Conservation (phyloP, 2,113 vertebrate genomes). For the Menura novaehollandiae region DNA sequence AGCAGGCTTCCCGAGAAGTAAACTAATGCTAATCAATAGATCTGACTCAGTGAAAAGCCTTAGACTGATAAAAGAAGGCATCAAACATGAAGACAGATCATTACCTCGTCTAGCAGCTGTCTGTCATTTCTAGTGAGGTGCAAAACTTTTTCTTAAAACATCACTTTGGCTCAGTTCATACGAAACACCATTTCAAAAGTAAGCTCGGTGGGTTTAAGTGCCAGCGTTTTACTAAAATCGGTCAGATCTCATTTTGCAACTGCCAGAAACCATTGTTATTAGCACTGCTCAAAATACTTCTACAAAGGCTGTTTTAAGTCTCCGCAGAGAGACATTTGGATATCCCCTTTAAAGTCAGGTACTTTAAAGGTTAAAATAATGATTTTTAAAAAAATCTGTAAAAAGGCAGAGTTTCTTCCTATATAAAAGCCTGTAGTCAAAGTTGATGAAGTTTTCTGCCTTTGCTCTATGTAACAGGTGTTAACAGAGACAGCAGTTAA, state of each 20-base stretch:
- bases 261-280: conserved; percentile 56
- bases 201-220: background rate
- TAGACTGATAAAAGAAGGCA: conserved; percentile 56
- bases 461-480: background rate
- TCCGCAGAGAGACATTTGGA: conserved; percentile 10
- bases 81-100: conserved; percentile 61
- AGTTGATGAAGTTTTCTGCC: background rate
- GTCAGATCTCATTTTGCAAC: conserved; percentile 52
- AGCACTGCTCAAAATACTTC: conserved; percentile 39
- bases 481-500: conserved; percentile 4
- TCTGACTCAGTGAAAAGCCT: conserved; percentile 67
- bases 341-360: conserved; percentile 32
- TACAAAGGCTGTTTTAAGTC: conserved; percentile 34
- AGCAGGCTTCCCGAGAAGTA: conserved; percentile 53
- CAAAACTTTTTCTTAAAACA: conserved; percentile 55
- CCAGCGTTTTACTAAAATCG: conserved; percentile 48
- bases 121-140: conserved; percentile 34
- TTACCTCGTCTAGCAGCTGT: conserved; percentile 57
- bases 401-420: background rate
- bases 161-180: conserved; percentile 36
- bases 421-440: background rate
- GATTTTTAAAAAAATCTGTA: background rate
- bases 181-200: conserved; percentile 54
- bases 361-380: conserved; percentile 4
- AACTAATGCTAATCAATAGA: conserved; percentile 61